A percentile compares a stretch with the other conserved stretches of the same genome.
phyloP scores from a whole-genome alignment of 2,888 invertebrate species.

The Epiblema foenella region DNA sequence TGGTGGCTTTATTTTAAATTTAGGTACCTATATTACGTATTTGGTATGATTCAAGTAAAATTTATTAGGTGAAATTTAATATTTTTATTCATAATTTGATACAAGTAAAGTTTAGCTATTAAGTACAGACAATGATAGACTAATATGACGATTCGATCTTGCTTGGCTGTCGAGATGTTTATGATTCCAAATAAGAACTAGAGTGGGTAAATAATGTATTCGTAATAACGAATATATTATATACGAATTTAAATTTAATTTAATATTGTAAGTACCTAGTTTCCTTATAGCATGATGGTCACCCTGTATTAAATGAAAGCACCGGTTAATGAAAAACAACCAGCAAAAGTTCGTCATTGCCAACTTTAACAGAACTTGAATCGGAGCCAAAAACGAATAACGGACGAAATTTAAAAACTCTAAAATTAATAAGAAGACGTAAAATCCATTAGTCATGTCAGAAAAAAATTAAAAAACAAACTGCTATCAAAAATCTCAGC shows the following conservation, averaged over 20 bases:
- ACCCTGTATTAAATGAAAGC: slow-evolving; percentile 3
- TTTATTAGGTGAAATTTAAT: background rate
- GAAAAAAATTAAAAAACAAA: slow-evolving; percentile 61
- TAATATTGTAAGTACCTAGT: background rate
- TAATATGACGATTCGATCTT: background rate
- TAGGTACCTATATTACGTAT: slow-evolving; percentile 35
- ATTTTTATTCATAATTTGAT: background rate
- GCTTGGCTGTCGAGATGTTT: no score
- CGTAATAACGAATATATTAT: background rate
- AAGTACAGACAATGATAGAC: background rate
- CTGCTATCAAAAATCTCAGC: slow-evolving; percentile 76
- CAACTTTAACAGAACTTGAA: slow-evolving; percentile 34
- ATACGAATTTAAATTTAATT: background rate
- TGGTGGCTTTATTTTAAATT: slow-evolving; percentile 43
- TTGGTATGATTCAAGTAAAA: slow-evolving; percentile 23
- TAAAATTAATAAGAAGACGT: slow-evolving; percentile 61
- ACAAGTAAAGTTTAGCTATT: background rate
- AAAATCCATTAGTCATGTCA: slow-evolving; percentile 64
- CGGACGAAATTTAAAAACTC: slow-evolving; percentile 44
- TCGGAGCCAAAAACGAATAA: slow-evolving; percentile 43
- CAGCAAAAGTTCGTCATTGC: slow-evolving; percentile 14
- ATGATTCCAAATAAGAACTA: background rate
- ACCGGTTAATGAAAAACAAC: slow-evolving; percentile 27
- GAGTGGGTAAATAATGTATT: background rate
- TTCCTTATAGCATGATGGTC: background rate